Evolutionary conservation across 2,113 vertebrate genomes (phyloP).

Genomic region (Morone saxatilis): DNA sequence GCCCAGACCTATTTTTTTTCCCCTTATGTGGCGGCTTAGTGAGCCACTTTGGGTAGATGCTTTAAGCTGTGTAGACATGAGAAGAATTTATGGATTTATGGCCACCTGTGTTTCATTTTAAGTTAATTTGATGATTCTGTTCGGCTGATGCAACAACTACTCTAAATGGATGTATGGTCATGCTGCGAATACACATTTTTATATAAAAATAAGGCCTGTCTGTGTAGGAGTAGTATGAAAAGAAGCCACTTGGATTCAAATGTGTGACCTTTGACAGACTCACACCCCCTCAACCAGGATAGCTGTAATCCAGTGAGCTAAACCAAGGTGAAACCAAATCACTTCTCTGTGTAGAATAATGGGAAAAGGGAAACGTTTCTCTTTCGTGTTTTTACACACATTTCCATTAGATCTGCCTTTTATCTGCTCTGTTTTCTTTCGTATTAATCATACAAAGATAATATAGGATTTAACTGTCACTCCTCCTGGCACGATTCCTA

Average conservation of each 20-base stretch:
- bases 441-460: not conserved
- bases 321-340: not conserved
- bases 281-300: constrained; percentile 3
- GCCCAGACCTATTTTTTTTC: constrained; percentile 37
- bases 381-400: not conserved
- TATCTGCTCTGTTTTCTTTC: not conserved
- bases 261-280: constrained; percentile 43
- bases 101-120: constrained; percentile 25
- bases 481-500: not conserved
- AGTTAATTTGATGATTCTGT: not conserved
- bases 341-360: not conserved
- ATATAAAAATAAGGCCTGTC: constrained; percentile 16
- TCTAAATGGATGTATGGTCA: constrained; percentile 14
- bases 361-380: not conserved
- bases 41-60: constrained; percentile 5
- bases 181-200: not conserved
- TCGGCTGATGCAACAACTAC: constrained; percentile 53
- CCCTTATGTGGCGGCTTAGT: not conserved
- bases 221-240: constrained; percentile 14
- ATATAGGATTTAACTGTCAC: not conserved
- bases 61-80: not conserved
- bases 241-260: constrained; percentile 30
- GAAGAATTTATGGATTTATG: constrained; percentile 13
- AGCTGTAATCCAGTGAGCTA: constrained; percentile 34
- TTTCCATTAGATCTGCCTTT: not conserved